Evolutionary conservation across 2,797 vertebrate genomes (phyloP), one percentile per base, ranked within the genome.

Genomic region (Alauda arvensis): DNA sequence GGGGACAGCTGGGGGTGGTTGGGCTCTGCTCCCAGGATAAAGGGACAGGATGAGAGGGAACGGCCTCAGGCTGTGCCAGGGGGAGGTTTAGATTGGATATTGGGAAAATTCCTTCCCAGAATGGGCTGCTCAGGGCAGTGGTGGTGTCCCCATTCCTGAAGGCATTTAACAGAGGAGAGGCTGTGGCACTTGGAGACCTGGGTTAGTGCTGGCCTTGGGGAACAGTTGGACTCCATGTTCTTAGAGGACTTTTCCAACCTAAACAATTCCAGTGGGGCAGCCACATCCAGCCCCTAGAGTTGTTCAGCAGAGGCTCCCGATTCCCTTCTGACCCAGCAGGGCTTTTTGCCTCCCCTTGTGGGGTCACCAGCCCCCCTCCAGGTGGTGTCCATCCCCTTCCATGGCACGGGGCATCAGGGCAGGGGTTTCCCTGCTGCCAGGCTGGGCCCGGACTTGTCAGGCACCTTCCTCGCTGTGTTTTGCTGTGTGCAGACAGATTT

Each of bases 31-130:
- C 6, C 3, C 40, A 29, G 31, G 23, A 61, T 33, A 37, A 26
- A 43, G 48, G 42, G 68, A 29, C 23, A 48, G 53, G 40, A 42
- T 0, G 15, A 34, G 8, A 13, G 5, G 14, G 1, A 61, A 61
- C 0, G 0, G 26, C 31, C 26, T 21, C 8, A 10, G 0, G 10
- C 1, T 49, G 48, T 0, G 0, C 15, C 31, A 42, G 3, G 26
- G 26, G 6, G 10, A 72, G 11, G 9, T 49, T 74, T 9, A 61
- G 31, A 3, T 4, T 18, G 42, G 37, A 29, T 39, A 61, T 21
- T 4, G 8, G 37, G 37, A 33, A 68, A 39, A 62, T 21, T 56
- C 33, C 19, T 29, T 16, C 24, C 16, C n/a, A 49, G 37, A 33
- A 68, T 3, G n/a, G 3, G 37, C 16, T 61, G 23, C 34, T 21